Percentiles rank a stretch among this genome's conserved stretches.
Evolutionary conservation across 2,113 vertebrate species (phyloP).

Genomic region (Ailurus styani): DNA sequence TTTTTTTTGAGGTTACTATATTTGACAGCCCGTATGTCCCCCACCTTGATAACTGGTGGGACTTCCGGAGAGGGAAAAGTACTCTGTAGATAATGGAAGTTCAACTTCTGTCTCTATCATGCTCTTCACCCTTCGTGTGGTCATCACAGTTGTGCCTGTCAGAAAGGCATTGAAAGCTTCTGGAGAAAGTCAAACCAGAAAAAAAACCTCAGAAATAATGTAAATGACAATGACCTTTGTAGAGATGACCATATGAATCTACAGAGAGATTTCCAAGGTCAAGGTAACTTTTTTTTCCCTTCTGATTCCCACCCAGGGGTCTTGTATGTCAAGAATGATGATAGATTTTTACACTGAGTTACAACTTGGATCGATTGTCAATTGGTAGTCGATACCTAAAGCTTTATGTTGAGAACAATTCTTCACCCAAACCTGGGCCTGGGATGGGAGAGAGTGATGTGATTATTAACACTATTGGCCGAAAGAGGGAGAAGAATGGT

Average conservation of each 20-base stretch:
- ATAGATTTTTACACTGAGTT: not conserved
- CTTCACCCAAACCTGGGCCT: not conserved
- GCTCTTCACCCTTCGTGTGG: not conserved
- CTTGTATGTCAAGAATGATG: not conserved
- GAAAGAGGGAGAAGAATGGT: not conserved
- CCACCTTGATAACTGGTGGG: not conserved
- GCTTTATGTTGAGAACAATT: not conserved
- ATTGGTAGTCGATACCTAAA: not conserved
- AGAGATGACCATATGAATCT: not conserved
- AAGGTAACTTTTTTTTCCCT: not conserved
- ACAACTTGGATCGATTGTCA: not conserved
- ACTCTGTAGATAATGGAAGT: not conserved
- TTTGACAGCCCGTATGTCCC: not conserved
- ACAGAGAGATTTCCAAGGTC: not conserved
- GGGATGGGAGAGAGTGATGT: not conserved
- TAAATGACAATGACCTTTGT: not conserved
- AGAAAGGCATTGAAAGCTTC: not conserved
- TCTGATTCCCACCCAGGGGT: not conserved
- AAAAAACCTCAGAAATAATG: not conserved
- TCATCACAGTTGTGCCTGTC: not conserved
- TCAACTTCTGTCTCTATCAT: not conserved
- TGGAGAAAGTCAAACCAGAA: not conserved
- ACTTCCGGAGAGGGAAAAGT: not conserved
- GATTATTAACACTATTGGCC: not conserved
- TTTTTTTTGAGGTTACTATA: not conserved